Percentiles rank a stretch among this genome's conserved stretches.
Conservation (phyloP, 2,888 invertebrate species). For the Hyposoter dolosus region DNA sequence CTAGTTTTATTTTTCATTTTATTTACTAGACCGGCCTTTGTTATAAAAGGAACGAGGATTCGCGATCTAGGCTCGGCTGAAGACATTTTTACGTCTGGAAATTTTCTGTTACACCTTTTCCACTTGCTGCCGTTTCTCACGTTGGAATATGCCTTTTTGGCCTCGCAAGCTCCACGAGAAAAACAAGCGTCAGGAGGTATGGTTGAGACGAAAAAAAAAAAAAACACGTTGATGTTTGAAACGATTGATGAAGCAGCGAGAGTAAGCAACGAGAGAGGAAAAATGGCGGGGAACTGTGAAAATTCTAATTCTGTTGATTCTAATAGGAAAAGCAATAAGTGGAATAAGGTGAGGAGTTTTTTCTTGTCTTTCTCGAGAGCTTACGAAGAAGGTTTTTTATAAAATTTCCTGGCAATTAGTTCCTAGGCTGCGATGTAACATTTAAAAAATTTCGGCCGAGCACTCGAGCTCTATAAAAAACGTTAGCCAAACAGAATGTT, state of each 20-base stretch:
- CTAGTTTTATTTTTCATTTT: conserved; percentile 48
- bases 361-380: background rate
- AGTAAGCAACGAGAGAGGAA: background rate
- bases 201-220: background rate
- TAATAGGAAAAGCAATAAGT: background rate
- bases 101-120: conserved; percentile 8
- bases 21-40: conserved; percentile 70
- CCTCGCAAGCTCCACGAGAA: background rate
- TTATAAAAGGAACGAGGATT: conserved; percentile 69
- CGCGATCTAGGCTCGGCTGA: conserved; percentile 57
- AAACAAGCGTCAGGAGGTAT: background rate
- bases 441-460: conserved; percentile 27
- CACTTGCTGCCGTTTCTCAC: background rate
- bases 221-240: background rate
- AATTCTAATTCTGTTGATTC: background rate
- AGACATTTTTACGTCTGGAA: conserved; percentile 42
- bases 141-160: background rate
- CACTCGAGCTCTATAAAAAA: conserved; percentile 26
- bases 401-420: background rate
- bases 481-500: conserved; percentile 10
- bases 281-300: background rate
- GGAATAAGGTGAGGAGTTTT: background rate
- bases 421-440: conserved; percentile 10
- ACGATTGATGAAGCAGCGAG: background rate
- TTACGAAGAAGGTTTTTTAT: background rate